Evolutionary conservation across 2,797 vertebrate genomes (phyloP).

Genomic region (Lacerta bilineata): DNA sequence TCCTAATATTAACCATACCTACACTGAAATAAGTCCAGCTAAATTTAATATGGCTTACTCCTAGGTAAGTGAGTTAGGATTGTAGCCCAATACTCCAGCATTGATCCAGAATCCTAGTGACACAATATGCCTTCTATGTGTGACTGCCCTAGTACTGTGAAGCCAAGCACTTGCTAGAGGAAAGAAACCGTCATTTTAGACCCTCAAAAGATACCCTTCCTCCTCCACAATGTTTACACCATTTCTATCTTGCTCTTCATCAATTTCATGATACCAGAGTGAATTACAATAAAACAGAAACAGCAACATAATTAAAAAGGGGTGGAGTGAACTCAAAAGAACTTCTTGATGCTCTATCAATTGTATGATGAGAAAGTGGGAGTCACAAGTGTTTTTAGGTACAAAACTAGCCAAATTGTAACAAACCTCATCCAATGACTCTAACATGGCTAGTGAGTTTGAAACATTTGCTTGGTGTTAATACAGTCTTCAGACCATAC

Average conservation of each 20-base stretch:
- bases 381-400: not conserved
- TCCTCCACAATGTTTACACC: not conserved
- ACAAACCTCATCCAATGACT: not conserved
- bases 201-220: not conserved
- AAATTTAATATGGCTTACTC: too few relatives aligned
- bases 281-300: too few relatives aligned
- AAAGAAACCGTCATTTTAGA: not conserved
- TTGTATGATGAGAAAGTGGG: not conserved
- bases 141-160: not conserved
- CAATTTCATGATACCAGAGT: too few relatives aligned
- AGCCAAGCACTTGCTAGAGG: not conserved
- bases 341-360: not conserved
- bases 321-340: too few relatives aligned
- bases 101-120: not conserved
- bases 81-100: not conserved
- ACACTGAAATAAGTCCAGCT: too few relatives aligned
- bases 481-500: not conserved
- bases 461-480: not conserved
- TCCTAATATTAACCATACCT: too few relatives aligned
- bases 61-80: too few relatives aligned
- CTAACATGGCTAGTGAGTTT: not conserved
- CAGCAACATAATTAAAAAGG: too few relatives aligned
- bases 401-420: too few relatives aligned
- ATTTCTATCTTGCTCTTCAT: too few relatives aligned
- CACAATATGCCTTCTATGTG: not conserved